These are phyloP conservation scores for Semaprochilodus insignis DNA, from an alignment of 2,797 vertebrate genomes.

Conservation along the genomic window DNA sequence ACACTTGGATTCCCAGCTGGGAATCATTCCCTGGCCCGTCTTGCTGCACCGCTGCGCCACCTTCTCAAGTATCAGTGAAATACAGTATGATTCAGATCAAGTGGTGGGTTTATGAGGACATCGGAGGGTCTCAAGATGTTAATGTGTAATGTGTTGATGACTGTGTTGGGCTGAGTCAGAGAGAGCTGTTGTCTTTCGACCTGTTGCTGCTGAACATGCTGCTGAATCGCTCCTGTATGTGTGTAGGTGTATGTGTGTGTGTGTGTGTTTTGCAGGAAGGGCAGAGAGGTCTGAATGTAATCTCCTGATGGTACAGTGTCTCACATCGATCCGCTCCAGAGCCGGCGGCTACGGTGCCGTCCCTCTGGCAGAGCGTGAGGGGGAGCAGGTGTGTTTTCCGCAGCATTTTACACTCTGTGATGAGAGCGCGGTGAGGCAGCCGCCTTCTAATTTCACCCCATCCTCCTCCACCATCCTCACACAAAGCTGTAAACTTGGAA, in stretches of 20 bases:
- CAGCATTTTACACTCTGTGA: constrained; percentile 53
- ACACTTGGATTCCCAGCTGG: too few relatives aligned
- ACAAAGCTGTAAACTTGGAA: background rate
- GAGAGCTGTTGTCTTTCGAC: background rate
- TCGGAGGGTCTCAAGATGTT: too few relatives aligned
- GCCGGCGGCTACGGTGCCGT: constrained; percentile 4
- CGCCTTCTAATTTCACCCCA: constrained; percentile 50
- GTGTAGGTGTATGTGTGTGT: constrained; percentile 6
- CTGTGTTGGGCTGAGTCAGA: background rate
- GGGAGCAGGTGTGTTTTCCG: constrained; percentile 60
- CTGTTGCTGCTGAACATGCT: constrained; percentile 24
- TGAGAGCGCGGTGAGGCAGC: constrained; percentile 52
- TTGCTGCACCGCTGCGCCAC: too few relatives aligned
- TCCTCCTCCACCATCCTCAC: constrained; percentile 22
- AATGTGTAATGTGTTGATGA: background rate
- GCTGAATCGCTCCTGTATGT: constrained; percentile 7
- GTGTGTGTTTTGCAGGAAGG: background rate
- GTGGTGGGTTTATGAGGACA: too few relatives aligned
- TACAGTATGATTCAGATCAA: too few relatives aligned
- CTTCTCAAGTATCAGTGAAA: too few relatives aligned
- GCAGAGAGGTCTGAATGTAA: constrained; percentile 21
- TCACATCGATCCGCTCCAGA: constrained; percentile 28
- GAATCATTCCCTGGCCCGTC: too few relatives aligned
- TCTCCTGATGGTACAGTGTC: constrained; percentile 23
- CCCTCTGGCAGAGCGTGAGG: constrained; percentile 33